Evolutionary conservation across 2,113 vertebrate species (phyloP).

Genomic region (Bos taurus): DNA sequence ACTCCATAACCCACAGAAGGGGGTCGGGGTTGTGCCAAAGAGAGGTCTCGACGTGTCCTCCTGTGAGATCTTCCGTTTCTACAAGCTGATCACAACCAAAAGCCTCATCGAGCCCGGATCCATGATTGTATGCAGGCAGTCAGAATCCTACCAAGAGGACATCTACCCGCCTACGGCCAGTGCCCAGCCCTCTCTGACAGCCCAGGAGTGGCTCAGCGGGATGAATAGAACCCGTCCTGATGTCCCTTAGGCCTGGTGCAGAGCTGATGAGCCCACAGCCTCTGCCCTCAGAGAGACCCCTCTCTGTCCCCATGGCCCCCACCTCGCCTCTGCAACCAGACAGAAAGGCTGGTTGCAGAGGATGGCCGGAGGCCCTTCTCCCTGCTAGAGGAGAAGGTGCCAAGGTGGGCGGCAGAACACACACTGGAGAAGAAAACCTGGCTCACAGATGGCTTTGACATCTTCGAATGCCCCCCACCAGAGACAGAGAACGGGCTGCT

Average conservation of each 20-base stretch:
- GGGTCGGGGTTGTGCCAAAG: slow-evolving; percentile 93
- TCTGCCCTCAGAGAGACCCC: slow-evolving; percentile 66
- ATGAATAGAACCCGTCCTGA: slow-evolving; percentile 89
- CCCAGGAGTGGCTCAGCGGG: slow-evolving; percentile 90
- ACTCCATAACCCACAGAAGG: slow-evolving; percentile 90
- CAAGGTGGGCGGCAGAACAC: slow-evolving; percentile 40
- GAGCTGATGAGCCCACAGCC: slow-evolving; percentile 66
- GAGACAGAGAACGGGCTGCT: slow-evolving; percentile 94
- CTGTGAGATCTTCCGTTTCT: slow-evolving; percentile 96
- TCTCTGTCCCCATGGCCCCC: not conserved
- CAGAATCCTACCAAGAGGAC: slow-evolving; percentile 95
- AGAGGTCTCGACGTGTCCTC: slow-evolving; percentile 91
- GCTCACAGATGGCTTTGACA: slow-evolving; percentile 85
- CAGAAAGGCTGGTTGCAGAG: slow-evolving; percentile 20
- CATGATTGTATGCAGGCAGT: slow-evolving; percentile 95
- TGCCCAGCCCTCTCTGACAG: slow-evolving; percentile 86
- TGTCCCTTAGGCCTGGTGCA: slow-evolving; percentile 91
- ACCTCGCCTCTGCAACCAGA: slow-evolving; percentile 41
- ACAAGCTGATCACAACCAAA: slow-evolving; percentile 92
- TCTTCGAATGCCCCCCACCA: slow-evolving; percentile 85
- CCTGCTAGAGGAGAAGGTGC: slow-evolving; percentile 32
- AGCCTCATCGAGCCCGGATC: slow-evolving; percentile 90
- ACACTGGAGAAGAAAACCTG: slow-evolving; percentile 39
- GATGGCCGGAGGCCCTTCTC: slow-evolving; percentile 69
- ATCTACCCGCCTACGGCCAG: slow-evolving; percentile 93